Conservation (phyloP, 2,797 vertebrate genomes). For the Pangasius djambal region DNA sequence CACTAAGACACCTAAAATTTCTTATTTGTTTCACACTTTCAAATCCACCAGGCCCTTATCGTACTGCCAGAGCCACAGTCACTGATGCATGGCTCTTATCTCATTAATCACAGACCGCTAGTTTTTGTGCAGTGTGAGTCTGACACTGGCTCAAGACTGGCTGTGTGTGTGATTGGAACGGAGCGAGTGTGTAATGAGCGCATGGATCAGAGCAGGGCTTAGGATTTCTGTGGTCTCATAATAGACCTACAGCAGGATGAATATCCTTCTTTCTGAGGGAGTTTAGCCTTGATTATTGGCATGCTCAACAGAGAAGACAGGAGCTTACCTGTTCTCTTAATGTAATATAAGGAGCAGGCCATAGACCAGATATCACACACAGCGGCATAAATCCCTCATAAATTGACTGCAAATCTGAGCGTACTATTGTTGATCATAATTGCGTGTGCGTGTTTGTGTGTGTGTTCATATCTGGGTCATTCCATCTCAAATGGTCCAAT, state of each 20-base stretch:
- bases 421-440: slow-evolving; percentile 57
- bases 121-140: slow-evolving; percentile 12
- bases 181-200: slow-evolving; percentile 51
- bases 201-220: slow-evolving; percentile 50
- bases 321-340: slow-evolving; percentile 72
- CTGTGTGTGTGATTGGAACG: slow-evolving; percentile 36
- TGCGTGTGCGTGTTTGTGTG: slow-evolving; percentile 11
- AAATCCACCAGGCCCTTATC: slow-evolving; percentile 12
- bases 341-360: slow-evolving; percentile 73
- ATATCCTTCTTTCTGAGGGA: slow-evolving; percentile 42
- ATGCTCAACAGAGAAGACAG: slow-evolving; percentile 49
- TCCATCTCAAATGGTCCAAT: too few species aligned
- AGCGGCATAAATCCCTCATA: slow-evolving; percentile 75
- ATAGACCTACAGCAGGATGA: slow-evolving; percentile 44
- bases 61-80: slow-evolving; percentile 27
- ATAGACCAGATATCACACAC: slow-evolving; percentile 46
- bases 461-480: neutral
- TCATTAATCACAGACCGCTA: slow-evolving; percentile 27
- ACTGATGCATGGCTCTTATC: slow-evolving; percentile 34
- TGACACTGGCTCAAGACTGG: slow-evolving; percentile 25
- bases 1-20: slow-evolving; percentile 23
- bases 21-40: slow-evolving; percentile 16
- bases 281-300: slow-evolving; percentile 57
- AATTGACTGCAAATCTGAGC: slow-evolving; percentile 79
- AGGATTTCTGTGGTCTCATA: slow-evolving; percentile 47